Evolutionary conservation across 1,140 invertebrate genomes (phyloP).

Genomic region (Bombyx mori): ASM3026992v2 NC_085117.1:1774001-1774500

Average conservation of each 20-base stretch:
- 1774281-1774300: too few relatives aligned
- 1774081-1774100: conserved; percentile 2
- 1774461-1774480: too few relatives aligned
- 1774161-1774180: not conserved
- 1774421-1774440: conserved; percentile 4
- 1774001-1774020: too few relatives aligned
- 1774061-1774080: conserved; percentile 1
- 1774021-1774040: too few relatives aligned
- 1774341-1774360: not conserved
- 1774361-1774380: conserved; percentile 6
- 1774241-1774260: too few relatives aligned
- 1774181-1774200: not conserved
- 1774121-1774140: conserved; percentile 12
- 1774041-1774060: conserved; percentile 1
- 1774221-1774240: not conserved
- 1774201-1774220: conserved; percentile 10
- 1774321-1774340: too few relatives aligned
- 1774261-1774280: too few relatives aligned
- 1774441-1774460: too few relatives aligned
- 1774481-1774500: too few relatives aligned
- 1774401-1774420: conserved; percentile 11
- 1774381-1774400: conserved; percentile 3
- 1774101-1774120: conserved; percentile 9
- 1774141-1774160: too few relatives aligned
- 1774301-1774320: too few relatives aligned